Evolutionary conservation across 1,140 invertebrate species (phyloP).

Genomic region (Berghia stephanieae): DNA sequence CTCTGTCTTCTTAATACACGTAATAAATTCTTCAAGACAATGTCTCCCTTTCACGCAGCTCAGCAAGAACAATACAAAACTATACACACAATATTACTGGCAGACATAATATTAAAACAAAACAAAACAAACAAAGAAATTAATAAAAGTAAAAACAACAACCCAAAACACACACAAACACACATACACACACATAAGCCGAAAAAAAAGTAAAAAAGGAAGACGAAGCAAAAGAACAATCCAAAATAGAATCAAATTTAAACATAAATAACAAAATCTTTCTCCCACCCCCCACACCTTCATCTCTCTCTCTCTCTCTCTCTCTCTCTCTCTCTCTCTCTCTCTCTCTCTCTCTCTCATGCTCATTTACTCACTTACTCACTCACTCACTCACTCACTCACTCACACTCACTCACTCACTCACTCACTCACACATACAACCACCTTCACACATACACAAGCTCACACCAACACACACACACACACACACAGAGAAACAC

Average conservation of each 20-base stretch:
- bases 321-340: slow-evolving; percentile 18
- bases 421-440: slow-evolving; percentile 5
- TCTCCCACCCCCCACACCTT: not conserved
- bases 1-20: too few relatives aligned
- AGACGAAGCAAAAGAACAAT: not conserved
- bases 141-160: too few relatives aligned
- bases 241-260: not conserved
- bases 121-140: too few relatives aligned
- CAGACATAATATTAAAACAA: too few relatives aligned
- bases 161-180: slow-evolving; percentile 12
- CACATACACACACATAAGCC: slow-evolving; percentile 5
- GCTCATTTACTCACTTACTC: too few relatives aligned
- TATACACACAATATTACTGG: too few relatives aligned
- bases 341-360: slow-evolving; percentile 12
- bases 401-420: not conserved
- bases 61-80: too few relatives aligned
- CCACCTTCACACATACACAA: not conserved
- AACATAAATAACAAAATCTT: not conserved
- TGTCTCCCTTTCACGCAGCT: too few relatives aligned
- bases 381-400: not conserved
- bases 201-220: not conserved
- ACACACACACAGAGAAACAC: not conserved
- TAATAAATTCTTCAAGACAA: too few relatives aligned
- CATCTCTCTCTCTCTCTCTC: slow-evolving; percentile 8
- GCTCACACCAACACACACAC: not conserved